A percentile compares a stretch with the other conserved stretches of the same genome.
phyloP scores from a whole-genome alignment of 2,797 vertebrate genomes.

The Fistularia tabacaria region DNA sequence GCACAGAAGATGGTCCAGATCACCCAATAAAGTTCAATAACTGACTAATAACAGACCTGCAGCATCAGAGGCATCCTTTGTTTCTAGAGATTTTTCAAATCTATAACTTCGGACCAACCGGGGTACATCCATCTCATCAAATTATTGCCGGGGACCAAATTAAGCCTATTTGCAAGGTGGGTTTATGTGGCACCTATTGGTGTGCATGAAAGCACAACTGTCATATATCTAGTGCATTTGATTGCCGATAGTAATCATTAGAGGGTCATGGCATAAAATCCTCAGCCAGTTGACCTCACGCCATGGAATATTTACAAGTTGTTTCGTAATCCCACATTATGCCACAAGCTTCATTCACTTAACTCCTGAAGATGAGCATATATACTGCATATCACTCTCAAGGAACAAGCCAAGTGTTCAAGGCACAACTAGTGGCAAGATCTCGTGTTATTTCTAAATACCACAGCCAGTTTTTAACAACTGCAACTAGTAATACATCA shows the following conservation, averaged over 20 bases:
- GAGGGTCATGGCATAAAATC: conserved; percentile 51
- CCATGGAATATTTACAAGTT: conserved; percentile 63
- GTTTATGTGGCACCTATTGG: conserved; percentile 18
- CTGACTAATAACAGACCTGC: too few relatives aligned
- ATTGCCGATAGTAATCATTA: conserved; percentile 40
- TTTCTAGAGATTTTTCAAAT: too few relatives aligned
- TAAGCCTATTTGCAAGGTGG: too few relatives aligned
- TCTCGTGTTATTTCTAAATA: conserved; percentile 58
- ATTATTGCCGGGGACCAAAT: too few relatives aligned
- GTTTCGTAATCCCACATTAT: conserved; percentile 18
- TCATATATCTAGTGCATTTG: conserved; percentile 30
- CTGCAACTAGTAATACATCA: conserved; percentile 34
- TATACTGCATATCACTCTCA: conserved; percentile 29
- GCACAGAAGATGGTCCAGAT: too few relatives aligned
- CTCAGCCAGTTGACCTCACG: conserved; percentile 61
- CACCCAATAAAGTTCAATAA: too few relatives aligned
- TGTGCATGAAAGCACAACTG: conserved; percentile 24
- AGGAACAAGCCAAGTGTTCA: conserved; percentile 41
- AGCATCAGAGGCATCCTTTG: too few relatives aligned
- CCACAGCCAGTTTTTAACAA: conserved; percentile 62
- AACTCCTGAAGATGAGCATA: conserved; percentile 21
- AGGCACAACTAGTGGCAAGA: conserved; percentile 43
- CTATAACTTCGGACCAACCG: too few relatives aligned
- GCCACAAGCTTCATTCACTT: conserved; percentile 36
- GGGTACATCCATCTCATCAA: too few relatives aligned